Percentiles rank a stretch among this genome's conserved stretches.
phyloP scores from a whole-genome alignment of 2,113 vertebrate species.

The Paramisgurnus dabryanus region DNA sequence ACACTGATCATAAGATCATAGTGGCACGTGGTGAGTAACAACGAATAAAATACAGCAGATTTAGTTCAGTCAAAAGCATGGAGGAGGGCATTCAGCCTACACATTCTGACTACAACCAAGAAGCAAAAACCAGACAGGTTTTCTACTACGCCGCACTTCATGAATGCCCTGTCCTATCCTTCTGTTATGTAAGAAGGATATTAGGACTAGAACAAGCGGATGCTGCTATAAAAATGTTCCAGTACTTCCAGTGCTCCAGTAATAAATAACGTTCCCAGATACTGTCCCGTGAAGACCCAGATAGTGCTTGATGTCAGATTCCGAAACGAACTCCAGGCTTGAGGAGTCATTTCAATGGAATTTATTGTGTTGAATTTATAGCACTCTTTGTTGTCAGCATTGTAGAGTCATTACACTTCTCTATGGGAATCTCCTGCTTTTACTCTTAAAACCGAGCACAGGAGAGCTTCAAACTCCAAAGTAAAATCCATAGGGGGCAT shows the following conservation, averaged over 20 bases:
- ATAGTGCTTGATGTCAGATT: constrained; percentile 19
- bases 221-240: constrained; percentile 21
- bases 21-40: constrained; percentile 51
- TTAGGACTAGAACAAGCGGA: constrained; percentile 4
- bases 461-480: constrained; percentile 13
- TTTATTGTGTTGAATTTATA: constrained; percentile 13
- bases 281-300: neutral
- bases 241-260: neutral
- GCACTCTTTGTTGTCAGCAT: neutral
- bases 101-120: constrained; percentile 37
- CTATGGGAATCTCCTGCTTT: constrained; percentile 12
- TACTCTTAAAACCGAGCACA: neutral
- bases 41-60: constrained; percentile 53
- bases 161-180: neutral
- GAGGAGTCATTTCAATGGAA: neutral
- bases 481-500: constrained; percentile 40
- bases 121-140: neutral
- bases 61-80: constrained; percentile 65
- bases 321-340: neutral
- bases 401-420: neutral
- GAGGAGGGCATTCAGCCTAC: constrained; percentile 57
- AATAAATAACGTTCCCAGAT: constrained; percentile 15
- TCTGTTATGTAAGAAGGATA: neutral
- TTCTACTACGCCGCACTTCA: constrained; percentile 24
- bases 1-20: constrained; percentile 1